Conservation (phyloP, 2,113 vertebrate genomes). For the Genyomyrus donnyi region DNA sequence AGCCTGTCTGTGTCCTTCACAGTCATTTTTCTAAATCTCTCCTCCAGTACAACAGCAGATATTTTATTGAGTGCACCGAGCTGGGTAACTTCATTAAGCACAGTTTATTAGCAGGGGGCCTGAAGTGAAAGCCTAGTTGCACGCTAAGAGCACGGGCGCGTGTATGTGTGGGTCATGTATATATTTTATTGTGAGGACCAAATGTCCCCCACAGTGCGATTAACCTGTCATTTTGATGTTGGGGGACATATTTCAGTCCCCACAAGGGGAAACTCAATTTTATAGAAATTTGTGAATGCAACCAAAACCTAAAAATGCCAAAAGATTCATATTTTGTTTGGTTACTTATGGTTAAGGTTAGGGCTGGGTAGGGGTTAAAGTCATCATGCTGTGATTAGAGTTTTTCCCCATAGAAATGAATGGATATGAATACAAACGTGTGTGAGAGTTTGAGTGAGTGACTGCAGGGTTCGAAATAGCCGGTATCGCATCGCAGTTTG, state of each 20-base stretch:
- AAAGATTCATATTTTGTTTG: background rate
- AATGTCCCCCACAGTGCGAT: background rate
- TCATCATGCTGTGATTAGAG: background rate
- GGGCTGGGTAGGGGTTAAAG: background rate
- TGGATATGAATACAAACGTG: background rate
- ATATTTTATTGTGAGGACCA: background rate
- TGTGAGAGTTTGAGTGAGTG: background rate
- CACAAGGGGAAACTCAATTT: background rate
- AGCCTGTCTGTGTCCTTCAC: background rate
- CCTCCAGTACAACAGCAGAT: background rate
- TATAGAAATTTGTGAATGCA: background rate
- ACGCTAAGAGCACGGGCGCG: background rate
- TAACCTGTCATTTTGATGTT: background rate
- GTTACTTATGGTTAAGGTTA: background rate
- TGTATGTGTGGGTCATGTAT: background rate
- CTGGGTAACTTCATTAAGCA: background rate
- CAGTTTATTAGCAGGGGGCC: background rate
- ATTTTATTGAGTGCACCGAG: background rate
- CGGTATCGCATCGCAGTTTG: no score
- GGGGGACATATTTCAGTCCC: background rate
- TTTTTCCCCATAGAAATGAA: background rate
- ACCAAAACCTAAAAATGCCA: background rate
- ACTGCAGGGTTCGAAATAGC: no score
- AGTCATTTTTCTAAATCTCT: background rate
- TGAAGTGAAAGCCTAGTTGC: background rate